These are phyloP conservation scores for Paragorgia papillata DNA, from an alignment of 92 coral and sea anemone genomes.

Conservation along the genomic window DNA sequence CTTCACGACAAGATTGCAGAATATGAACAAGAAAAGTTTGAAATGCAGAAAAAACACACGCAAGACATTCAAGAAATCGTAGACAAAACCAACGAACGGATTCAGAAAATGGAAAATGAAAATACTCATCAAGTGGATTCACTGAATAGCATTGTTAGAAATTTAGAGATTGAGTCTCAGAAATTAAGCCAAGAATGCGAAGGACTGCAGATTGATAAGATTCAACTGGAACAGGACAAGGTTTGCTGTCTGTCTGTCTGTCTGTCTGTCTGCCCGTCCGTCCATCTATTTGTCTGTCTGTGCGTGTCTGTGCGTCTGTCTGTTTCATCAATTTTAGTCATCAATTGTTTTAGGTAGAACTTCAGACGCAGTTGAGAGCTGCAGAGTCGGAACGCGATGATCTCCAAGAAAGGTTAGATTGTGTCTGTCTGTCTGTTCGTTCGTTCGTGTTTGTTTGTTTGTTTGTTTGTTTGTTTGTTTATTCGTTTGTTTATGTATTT, in stretches of 20 bases:
- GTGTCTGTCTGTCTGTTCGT: background rate
- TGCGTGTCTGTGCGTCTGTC: too few species aligned
- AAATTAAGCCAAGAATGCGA: conserved; percentile 90
- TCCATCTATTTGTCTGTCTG: too few species aligned
- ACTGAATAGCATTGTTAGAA: conserved; percentile 76
- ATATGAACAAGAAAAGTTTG: conserved; percentile 97
- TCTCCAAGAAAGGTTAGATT: conserved; percentile 23
- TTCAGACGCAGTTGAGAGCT: conserved; percentile 4
- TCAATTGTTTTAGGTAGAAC: conserved; percentile 7
- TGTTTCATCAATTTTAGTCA: too few species aligned
- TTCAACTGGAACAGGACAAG: conserved; percentile 85
- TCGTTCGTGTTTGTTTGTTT: background rate
- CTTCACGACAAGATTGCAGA: conserved; percentile 94
- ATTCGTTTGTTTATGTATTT: background rate
- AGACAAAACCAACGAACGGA: conserved; percentile 94
- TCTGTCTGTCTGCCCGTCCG: too few species aligned
- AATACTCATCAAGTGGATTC: conserved; percentile 82
- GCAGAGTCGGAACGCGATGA: conserved; percentile 23
- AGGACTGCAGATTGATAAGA: conserved; percentile 73
- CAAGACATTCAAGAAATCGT: conserved; percentile 90
- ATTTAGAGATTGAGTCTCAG: conserved; percentile 82
- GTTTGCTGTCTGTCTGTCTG: too few species aligned
- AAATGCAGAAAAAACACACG: conserved; percentile 98
- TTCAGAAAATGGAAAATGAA: conserved; percentile 93
- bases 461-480: background rate